Percentiles rank a stretch among this genome's conserved stretches.
Conservation (phyloP, 2,888 invertebrate genomes). For the Ernsta delagoae region DNA sequence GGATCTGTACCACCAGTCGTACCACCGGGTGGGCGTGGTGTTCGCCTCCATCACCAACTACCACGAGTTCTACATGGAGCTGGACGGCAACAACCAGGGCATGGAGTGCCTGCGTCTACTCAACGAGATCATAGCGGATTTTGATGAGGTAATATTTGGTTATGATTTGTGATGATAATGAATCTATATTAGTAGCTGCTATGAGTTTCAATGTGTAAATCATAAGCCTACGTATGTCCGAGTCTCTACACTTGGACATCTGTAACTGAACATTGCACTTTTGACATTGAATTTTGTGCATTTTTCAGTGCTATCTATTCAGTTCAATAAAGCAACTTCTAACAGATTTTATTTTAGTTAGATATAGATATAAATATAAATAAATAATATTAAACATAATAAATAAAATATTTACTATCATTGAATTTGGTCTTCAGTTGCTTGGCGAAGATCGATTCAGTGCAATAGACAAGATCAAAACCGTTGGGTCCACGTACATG, state of each 20-base stretch:
- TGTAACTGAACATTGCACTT: too few relatives aligned
- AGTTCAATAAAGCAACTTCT: too few relatives aligned
- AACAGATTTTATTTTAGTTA: too few relatives aligned
- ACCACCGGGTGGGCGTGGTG: conserved; percentile 94
- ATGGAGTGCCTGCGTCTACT: conserved; percentile 97
- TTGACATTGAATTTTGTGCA: too few relatives aligned
- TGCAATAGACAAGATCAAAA: conserved; percentile 96
- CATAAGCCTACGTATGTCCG: too few relatives aligned
- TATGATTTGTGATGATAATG: background rate
- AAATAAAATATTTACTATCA: background rate
- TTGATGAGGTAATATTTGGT: conserved; percentile 89
- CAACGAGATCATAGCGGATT: conserved; percentile 99
- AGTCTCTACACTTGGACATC: too few relatives aligned
- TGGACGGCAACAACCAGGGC: conserved; percentile 99
- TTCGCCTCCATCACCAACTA: conserved; percentile 97
- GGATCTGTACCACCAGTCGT: conserved; percentile 97
- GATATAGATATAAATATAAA: too few relatives aligned
- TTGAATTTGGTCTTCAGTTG: conserved; percentile 81
- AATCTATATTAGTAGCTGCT: too few relatives aligned
- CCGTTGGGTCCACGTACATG: conserved; percentile 97
- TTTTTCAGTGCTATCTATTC: too few relatives aligned
- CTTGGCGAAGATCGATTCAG: conserved; percentile 93
- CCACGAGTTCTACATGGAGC: conserved; percentile 98
- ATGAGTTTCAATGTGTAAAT: too few relatives aligned
- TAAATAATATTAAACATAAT: too few relatives aligned